phyloP scores from a whole-genome alignment of 2,113 vertebrate genomes.

The Pagrus major region DNA sequence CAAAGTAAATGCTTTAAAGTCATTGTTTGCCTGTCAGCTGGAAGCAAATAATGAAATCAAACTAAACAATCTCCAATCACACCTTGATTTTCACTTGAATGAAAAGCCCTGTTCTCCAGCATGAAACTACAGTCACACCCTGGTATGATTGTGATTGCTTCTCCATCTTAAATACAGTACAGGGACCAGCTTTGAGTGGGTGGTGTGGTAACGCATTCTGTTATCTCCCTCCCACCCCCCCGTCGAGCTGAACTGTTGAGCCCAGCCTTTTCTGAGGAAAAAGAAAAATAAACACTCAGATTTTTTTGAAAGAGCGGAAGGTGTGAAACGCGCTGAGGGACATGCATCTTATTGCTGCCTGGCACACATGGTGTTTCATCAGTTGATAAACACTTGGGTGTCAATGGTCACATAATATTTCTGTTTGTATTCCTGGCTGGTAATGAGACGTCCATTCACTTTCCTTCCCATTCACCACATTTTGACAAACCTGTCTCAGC shows the following conservation, averaged over 20 bases:
- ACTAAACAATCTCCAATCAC: slow-evolving; percentile 54
- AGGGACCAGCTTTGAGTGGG: slow-evolving; percentile 83
- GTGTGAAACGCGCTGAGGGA: slow-evolving; percentile 53
- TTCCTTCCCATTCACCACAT: slow-evolving; percentile 58
- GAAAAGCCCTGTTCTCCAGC: slow-evolving; percentile 7
- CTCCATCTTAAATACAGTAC: slow-evolving; percentile 67
- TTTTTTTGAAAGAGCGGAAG: slow-evolving; percentile 52
- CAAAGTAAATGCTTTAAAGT: slow-evolving; percentile 3
- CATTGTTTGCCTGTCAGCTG: background rate
- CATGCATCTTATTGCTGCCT: slow-evolving; percentile 8
- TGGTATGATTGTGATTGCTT: slow-evolving; percentile 54
- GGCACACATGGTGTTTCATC: slow-evolving; percentile 55
- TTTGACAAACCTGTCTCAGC: slow-evolving; percentile 70
- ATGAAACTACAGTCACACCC: slow-evolving; percentile 23
- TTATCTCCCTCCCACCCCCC: slow-evolving; percentile 67
- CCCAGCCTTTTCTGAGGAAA: slow-evolving; percentile 52
- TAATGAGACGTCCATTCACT: slow-evolving; percentile 66
- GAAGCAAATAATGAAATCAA: slow-evolving; percentile 40
- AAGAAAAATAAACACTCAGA: slow-evolving; percentile 53
- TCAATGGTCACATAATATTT: slow-evolving; percentile 58
- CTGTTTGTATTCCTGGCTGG: slow-evolving; percentile 55
- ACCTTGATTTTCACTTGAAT: slow-evolving; percentile 55
- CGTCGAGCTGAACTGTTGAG: slow-evolving; percentile 71
- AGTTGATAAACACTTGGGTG: slow-evolving; percentile 48
- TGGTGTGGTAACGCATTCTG: slow-evolving; percentile 74